phyloP scores from a whole-genome alignment of 2,113 vertebrate genomes.

The Mustelus asterias region DNA sequence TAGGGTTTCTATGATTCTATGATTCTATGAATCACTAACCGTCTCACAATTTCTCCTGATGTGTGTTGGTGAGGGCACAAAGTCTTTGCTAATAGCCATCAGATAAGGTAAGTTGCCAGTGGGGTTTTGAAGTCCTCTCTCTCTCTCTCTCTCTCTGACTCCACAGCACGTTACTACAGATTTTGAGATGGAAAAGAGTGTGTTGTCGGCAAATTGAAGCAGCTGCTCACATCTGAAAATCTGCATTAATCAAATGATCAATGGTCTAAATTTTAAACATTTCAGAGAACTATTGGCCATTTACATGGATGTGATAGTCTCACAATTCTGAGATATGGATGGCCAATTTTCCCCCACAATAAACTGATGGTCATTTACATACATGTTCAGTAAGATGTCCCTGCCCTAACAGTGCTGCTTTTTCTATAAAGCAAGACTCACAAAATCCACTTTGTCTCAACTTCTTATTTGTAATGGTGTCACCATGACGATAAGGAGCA shows the following conservation, averaged over 20 bases:
- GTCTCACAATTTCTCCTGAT: background rate
- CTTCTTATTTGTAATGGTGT: background rate
- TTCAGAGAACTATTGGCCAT: background rate
- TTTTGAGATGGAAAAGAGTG: background rate
- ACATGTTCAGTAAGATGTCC: background rate
- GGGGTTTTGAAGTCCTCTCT: background rate
- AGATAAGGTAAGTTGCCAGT: background rate
- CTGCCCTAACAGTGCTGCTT: background rate
- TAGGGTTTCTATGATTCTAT: too few relatives aligned
- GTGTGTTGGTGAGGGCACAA: background rate
- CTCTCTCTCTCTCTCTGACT: background rate
- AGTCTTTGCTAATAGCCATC: background rate
- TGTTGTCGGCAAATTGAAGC: too few relatives aligned
- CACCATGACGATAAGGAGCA: background rate
- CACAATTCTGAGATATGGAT: background rate
- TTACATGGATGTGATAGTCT: background rate
- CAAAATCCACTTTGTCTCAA: background rate
- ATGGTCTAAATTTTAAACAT: background rate
- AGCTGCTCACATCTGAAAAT: background rate
- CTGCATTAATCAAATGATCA: background rate
- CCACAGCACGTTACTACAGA: background rate
- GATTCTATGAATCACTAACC: background rate
- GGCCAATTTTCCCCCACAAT: background rate
- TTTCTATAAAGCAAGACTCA: background rate
- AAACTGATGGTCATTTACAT: background rate